Evolutionary conservation across 2,888 invertebrate genomes (phyloP).

Genomic region (Uropetala carovei): DNA sequence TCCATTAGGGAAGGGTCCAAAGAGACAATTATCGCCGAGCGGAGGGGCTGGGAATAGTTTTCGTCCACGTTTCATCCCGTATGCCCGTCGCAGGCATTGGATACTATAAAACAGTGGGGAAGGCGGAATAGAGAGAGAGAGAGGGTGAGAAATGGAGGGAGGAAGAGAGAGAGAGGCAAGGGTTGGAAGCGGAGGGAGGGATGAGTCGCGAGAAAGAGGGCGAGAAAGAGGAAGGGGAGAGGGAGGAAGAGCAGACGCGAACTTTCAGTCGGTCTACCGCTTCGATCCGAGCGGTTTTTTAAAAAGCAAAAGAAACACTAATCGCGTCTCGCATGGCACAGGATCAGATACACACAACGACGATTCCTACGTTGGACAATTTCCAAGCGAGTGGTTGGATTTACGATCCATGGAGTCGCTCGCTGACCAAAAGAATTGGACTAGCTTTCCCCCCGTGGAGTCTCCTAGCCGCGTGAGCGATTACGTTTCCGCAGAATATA

Average conservation of each 20-base stretch:
- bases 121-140: too few species aligned
- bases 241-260: not conserved
- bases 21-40: not conserved
- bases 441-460: constrained; percentile 20
- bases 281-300: not conserved
- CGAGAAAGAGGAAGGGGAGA: too few species aligned
- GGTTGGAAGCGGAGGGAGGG: too few species aligned
- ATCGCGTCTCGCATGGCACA: constrained; percentile 22
- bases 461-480: not conserved
- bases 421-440: constrained; percentile 34
- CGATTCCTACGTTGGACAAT: constrained; percentile 25
- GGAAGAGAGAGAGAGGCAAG: too few species aligned
- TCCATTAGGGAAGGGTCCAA: not conserved
- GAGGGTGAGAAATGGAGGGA: too few species aligned
- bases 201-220: too few species aligned
- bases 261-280: not conserved
- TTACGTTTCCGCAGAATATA: constrained; percentile 25
- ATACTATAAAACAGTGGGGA: not conserved
- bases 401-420: constrained; percentile 13
- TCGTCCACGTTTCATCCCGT: not conserved
- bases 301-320: constrained; percentile 7
- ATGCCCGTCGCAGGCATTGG: not conserved
- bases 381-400: constrained; percentile 22
- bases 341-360: constrained; percentile 23
- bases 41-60: not conserved